Conservation (phyloP, 2,113 vertebrate species). For the Limnothrissa miodon region DNA sequence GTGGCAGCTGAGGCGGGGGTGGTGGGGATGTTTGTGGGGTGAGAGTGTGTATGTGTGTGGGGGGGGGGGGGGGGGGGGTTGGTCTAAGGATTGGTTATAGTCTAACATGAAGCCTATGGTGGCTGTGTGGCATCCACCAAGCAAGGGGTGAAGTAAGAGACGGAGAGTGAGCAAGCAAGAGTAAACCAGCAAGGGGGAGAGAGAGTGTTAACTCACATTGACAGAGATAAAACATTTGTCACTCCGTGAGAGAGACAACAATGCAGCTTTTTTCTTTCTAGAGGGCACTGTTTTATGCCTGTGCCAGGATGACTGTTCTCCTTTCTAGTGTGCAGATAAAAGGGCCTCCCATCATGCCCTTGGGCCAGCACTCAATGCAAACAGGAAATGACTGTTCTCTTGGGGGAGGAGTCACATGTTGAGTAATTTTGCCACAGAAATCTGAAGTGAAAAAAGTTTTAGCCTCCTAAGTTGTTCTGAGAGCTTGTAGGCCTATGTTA, state of each 20-base stretch:
- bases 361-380: not conserved
- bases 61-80: not conserved
- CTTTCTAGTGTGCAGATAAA: not conserved
- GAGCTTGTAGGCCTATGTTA: not conserved
- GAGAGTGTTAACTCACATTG: not conserved
- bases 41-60: not conserved
- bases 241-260: not conserved
- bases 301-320: not conserved
- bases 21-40: not conserved
- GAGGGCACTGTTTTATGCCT: not conserved
- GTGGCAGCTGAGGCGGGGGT: constrained; percentile 39
- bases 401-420: not conserved
- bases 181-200: not conserved
- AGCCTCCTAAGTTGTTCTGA: not conserved
- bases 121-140: not conserved
- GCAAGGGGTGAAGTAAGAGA: not conserved
- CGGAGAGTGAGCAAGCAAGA: not conserved
- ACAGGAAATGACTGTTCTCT: constrained; percentile 11
- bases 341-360: not conserved
- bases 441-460: too few relatives aligned
- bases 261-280: not conserved
- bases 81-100: not conserved
- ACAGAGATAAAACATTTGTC: not conserved
- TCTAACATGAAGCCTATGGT: constrained; percentile 3
- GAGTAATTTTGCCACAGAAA: not conserved